Conservation (phyloP, 2,113 vertebrate genomes). For the Phalacrocorax brasilianus region DNA sequence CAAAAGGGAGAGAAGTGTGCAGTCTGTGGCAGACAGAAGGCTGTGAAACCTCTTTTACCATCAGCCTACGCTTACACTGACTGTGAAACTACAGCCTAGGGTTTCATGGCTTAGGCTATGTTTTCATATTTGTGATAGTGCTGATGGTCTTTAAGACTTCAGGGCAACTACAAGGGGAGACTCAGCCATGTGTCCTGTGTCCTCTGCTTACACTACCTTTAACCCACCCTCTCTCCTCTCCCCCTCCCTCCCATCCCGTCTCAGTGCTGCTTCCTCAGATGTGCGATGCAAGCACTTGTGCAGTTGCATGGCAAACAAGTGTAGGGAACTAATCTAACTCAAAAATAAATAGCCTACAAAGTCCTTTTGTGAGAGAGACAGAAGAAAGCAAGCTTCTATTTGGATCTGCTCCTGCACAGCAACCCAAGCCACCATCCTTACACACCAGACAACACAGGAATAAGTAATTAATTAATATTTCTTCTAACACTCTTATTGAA, state of each 20-base stretch:
- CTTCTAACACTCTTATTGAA: not conserved
- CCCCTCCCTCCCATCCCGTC: not conserved
- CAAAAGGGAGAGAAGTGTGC: not conserved
- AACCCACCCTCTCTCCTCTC: not conserved
- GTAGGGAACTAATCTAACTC: not conserved
- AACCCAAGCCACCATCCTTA: not conserved
- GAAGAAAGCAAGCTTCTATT: not conserved
- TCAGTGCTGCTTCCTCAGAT: not conserved
- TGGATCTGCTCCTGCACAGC: not conserved
- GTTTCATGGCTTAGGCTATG: not conserved
- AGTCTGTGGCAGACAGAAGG: conserved; percentile 4
- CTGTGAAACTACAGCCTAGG: conserved; percentile 23
- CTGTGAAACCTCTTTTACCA: conserved; percentile 44
- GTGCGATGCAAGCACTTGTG: accelerated
- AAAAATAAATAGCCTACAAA: not conserved
- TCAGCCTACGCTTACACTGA: not conserved
- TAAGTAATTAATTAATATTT: not conserved
- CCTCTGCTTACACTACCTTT: not conserved
- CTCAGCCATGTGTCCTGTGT: not conserved
- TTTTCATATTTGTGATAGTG: not conserved
- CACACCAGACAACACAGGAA: not conserved
- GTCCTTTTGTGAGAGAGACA: not conserved
- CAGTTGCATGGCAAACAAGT: not conserved
- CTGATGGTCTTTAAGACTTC: not conserved
- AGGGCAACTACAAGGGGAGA: not conserved